Conservation (phyloP, 2,888 invertebrate genomes). For the Caenorhabditis sulstoni region DNA sequence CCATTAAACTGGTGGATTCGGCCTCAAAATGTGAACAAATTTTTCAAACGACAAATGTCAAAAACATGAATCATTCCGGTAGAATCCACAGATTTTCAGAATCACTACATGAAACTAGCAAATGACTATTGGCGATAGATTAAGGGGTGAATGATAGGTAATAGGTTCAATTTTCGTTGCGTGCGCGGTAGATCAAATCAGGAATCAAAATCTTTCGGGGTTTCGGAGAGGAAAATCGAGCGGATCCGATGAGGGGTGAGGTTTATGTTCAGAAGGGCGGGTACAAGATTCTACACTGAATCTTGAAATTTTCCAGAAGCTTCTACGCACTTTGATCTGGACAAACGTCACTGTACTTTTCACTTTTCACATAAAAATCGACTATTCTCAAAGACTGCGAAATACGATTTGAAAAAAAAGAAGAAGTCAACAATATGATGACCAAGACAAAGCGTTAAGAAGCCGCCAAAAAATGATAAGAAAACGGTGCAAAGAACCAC, state of each 20-base stretch:
- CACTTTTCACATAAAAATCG: not conserved
- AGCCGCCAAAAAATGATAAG: slow-evolving; percentile 15
- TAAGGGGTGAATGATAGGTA: slow-evolving; percentile 6
- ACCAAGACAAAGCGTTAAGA: slow-evolving; percentile 27
- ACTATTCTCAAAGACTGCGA: no score
- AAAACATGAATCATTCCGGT: not conserved
- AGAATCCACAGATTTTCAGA: slow-evolving; percentile 7
- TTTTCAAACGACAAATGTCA: slow-evolving; percentile 1
- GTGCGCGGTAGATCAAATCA: slow-evolving; percentile 29
- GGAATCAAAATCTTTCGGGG: slow-evolving; percentile 44
- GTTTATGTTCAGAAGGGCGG: not conserved
- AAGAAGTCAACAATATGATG: not conserved
- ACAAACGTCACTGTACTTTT: not conserved
- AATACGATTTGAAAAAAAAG: no score
- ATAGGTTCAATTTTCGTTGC: slow-evolving; percentile 1
- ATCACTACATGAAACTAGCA: slow-evolving; percentile 31
- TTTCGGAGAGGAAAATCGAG: not conserved
- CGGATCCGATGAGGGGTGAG: no score
- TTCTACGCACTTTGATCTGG: not conserved
- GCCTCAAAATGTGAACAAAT: slow-evolving; percentile 22
- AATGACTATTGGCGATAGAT: slow-evolving; percentile 16
- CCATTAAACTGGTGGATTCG: slow-evolving; percentile 57
- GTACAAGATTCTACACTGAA: slow-evolving; percentile 13
- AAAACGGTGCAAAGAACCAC: slow-evolving; percentile 43
- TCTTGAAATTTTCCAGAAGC: slow-evolving; percentile 18